A percentile compares a stretch with the other conserved stretches of the same genome.
Conservation (phyloP, 2,797 vertebrate genomes). For the Trachurus trachurus region DNA sequence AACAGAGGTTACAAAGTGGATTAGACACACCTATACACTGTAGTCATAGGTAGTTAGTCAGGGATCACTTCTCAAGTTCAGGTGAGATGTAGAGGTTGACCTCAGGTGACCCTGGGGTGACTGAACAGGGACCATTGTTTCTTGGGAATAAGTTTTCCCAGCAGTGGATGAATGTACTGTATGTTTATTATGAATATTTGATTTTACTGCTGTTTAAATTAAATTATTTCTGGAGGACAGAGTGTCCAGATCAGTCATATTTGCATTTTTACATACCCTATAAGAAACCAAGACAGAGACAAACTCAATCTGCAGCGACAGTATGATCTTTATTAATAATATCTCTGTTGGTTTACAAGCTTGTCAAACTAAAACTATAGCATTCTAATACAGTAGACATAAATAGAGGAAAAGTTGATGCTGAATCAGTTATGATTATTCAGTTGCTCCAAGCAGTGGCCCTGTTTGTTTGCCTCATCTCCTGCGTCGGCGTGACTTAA, state of each 20-base stretch:
- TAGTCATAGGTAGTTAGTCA: background rate
- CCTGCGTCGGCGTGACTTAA: slow-evolving; percentile 11
- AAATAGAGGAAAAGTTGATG: slow-evolving; percentile 55
- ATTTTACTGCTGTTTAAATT: background rate
- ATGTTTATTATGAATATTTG: background rate
- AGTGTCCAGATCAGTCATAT: background rate
- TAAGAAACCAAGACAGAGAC: background rate
- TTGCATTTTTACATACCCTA: background rate
- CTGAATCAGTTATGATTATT: background rate
- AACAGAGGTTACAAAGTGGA: background rate
- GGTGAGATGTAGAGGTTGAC: too few species aligned
- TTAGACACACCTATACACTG: background rate
- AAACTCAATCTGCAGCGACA: slow-evolving; percentile 27
- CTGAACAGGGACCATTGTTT: background rate
- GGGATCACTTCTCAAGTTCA: background rate
- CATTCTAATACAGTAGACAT: slow-evolving; percentile 43
- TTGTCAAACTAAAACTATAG: slow-evolving; percentile 21
- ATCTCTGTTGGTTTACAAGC: slow-evolving; percentile 10
- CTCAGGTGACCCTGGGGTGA: too few species aligned
- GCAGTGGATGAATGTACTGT: background rate
- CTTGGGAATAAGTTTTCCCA: background rate
- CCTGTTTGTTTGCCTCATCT: slow-evolving; percentile 25
- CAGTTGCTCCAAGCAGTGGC: background rate
- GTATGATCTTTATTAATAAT: slow-evolving; percentile 51
- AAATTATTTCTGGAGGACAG: background rate